Evolutionary conservation across 2,888 invertebrate species (phyloP).

Genomic region (Labia minor): DNA sequence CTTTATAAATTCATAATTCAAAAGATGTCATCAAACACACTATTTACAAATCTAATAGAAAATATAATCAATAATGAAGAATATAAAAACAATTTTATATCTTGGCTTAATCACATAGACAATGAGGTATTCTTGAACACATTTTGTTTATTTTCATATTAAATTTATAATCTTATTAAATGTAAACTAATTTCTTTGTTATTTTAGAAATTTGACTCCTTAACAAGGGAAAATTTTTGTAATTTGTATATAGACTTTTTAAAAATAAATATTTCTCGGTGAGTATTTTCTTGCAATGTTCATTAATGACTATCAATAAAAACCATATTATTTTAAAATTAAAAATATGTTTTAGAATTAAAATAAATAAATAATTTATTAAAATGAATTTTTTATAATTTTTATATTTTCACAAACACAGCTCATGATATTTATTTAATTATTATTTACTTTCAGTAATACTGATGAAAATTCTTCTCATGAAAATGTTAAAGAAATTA

Average conservation of each 20-base stretch:
- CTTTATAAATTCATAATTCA: too few species aligned
- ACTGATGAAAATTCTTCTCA: too few species aligned
- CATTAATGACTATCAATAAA: not conserved
- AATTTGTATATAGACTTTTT: not conserved
- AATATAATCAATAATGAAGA: not conserved
- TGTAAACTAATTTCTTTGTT: slow-evolving; percentile 1
- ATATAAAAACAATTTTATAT: not conserved
- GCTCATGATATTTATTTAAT: too few species aligned
- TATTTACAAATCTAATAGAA: not conserved
- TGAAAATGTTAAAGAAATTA: not conserved
- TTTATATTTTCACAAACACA: too few species aligned
- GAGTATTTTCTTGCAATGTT: too few species aligned
- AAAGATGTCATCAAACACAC: not conserved
- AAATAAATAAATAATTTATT: not conserved
- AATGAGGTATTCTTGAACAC: not conserved
- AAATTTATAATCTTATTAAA: too few species aligned
- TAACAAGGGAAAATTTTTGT: not conserved
- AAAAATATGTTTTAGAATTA: not conserved
- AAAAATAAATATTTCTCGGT: not conserved
- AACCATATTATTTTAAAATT: not conserved
- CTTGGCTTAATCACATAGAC: not conserved
- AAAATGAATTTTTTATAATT: not conserved
- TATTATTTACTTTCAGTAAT: too few species aligned
- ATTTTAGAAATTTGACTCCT: not conserved
- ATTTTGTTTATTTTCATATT: too few species aligned